Conservation (phyloP, 2,888 invertebrate genomes). For the Lasioglossum pauxillum region DNA sequence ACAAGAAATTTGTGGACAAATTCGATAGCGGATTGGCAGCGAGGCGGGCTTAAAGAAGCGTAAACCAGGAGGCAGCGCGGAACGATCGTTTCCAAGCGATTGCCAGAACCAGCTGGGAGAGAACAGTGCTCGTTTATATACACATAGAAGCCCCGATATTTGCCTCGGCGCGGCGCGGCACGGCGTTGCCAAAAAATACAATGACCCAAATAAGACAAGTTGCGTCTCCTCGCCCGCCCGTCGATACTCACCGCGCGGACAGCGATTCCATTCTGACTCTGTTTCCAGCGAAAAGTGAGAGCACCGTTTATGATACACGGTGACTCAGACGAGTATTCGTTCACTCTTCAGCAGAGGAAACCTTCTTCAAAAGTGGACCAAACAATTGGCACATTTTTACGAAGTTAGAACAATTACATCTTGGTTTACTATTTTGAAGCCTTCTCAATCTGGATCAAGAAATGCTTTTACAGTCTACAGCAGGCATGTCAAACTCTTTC, state of each 20-base stretch:
- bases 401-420: too few relatives aligned
- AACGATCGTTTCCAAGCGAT: conserved; percentile 59
- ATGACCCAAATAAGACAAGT: conserved; percentile 65
- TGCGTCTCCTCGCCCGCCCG: conserved; percentile 34
- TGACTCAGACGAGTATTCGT: background rate
- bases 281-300: conserved; percentile 18
- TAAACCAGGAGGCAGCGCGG: conserved; percentile 52
- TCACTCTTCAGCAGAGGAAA: too few relatives aligned
- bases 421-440: too few relatives aligned
- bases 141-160: conserved; percentile 49
- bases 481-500: too few relatives aligned
- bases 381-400: too few relatives aligned
- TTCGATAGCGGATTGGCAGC: conserved; percentile 35
- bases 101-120: conserved; percentile 51
- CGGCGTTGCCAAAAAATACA: conserved; percentile 64
- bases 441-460: too few relatives aligned
- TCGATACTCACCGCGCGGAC: conserved; percentile 51
- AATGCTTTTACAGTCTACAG: too few relatives aligned
- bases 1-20: conserved; percentile 34
- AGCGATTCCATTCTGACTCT: conserved; percentile 21
- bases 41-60: conserved; percentile 53
- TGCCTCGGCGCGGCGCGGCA: conserved; percentile 33
- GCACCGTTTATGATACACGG: background rate
- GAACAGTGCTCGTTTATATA: conserved; percentile 52
- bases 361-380: too few relatives aligned